Evolutionary conservation across 2,113 vertebrate species (phyloP), one percentile per base, ranked within the genome.

Genomic region (Junco hyemalis): DNA sequence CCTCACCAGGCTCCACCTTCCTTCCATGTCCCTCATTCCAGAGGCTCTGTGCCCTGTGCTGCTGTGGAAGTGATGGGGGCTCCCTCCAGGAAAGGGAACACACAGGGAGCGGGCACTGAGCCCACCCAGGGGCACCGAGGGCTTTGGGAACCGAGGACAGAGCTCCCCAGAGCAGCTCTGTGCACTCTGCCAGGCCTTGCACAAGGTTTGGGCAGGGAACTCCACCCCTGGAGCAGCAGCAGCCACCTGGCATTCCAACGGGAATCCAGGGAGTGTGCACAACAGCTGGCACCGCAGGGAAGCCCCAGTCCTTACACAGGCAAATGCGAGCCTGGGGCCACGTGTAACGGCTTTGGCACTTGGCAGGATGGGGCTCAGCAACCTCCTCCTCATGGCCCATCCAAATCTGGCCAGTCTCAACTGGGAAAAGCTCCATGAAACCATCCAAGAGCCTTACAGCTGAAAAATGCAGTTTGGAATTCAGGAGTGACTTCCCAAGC

Each of bases 21-120:
- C 47, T 11, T 2, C 7, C n/a, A 3, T 0, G 5, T 3, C 42
- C 0, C 0, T 1, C 0, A 11, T 16, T 74, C 21, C 86, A 17
- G 28, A 3, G 23, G 66, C 3, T 5, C 38, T 15, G 25, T 23
- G 7, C 63, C 8, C 3, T 1, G 35, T 8, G 68, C 73, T 38
- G 56, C 7, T 33, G 38, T 47, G 64, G 63, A 8, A 53, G 18
- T 9, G 77, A 59, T 1, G 53, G 40, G 44, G 44, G 2, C 18
- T 65, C 3, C 0, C 6, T 24, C 19, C 54, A 51, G 60, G 51
- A 33, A 1, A 33, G 48, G 72, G 36, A 26, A 2, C 44, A 16
- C 3, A 3, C 14, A 12, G 50, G 25, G 29, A 1, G 2, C 5
- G 13, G 47, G 33, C 15, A 12, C 8, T 1, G 20, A 48, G 45